Base-by-base conservation (phyloP, 2,888 invertebrate genomes). In the Drosophila kambysellisi region DNA sequence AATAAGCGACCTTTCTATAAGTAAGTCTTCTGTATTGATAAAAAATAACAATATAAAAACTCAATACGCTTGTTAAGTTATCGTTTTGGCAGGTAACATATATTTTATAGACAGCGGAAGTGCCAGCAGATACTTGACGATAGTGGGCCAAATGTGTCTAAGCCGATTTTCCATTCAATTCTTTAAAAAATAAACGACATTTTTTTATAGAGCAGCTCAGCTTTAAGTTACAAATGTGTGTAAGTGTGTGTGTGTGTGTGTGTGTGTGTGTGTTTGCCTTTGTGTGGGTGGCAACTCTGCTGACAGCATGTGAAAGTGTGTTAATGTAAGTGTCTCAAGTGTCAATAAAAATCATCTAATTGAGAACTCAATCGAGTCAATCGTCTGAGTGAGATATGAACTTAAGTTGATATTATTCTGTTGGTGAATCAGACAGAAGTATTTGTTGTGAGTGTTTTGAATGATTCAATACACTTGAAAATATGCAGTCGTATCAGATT, bases 321-420 rank as follows among this genome's bases (percentile, higher is more conserved):
- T 68, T 65, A 70, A 74, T 70, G 46, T 15, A 46, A 39, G 67
- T 75, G 39, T 65, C 71, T 79, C 56, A 70, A 78, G 79, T 79
- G 59, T 51, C 78, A 74, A 78, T 78, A 62, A 74, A 78, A 51
- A 32, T 52, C 56, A 57, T 63, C 54, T 70, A 70, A 61, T 70
- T 70, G 70, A 30, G 48, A 35, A 32, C 54, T 69, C 37, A 54
- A 59, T 59, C 29, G 48, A 53, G 52, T 54, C 33, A 54, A 59
- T 59, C 20, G 48, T 35, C 46, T 54, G 37, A 50, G 59, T 41
- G 32, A 39, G 57, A 69, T 25, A 59, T 50, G 33, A 15, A 35
- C 25, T 33, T 30, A 58, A 57, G 35, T 57, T 56, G 12, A 12
- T 32, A 7, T 39, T 29, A 12, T 39, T n/a, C 33, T 12, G 32